Base-by-base conservation (phyloP, 92 coral and sea anemone species). In the Nematostella vectensis region DNA sequence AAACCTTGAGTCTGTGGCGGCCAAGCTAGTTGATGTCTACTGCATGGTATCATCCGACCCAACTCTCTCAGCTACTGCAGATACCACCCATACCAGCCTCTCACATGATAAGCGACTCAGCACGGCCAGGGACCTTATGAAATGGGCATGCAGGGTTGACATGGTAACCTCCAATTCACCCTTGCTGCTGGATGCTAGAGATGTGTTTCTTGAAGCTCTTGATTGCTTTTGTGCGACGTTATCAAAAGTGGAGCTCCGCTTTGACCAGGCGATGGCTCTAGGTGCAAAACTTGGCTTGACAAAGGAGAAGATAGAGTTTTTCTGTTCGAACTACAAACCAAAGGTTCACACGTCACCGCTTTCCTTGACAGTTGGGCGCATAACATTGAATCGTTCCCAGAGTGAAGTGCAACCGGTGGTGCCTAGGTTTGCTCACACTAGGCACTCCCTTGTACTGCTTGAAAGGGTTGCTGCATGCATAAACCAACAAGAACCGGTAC, bases 201-300 rank as follows among this genome's bases (percentile, higher is more conserved):
- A 89, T 65, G 82, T 85, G 8, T 89, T 89, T 54, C 80, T 76
- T 21, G 97, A 89, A 66, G 97, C 97, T 1, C 94, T 75, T 31
- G 97, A 89, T 63, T 89, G 97, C 45, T 89, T 89, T 60, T 74
- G 83, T 51, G 95, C 97, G 19, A 70, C 87, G 2, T 58, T 89
- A 48, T 59, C 95, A 43, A 85, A 89, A 27, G 56, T 51, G 11
- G 82, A 77, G 40, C 75, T 61, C 27, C 67, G 84, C 33, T 51
- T 59, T 26, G 49, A 69, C 24, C 61, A 83, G 39, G 91, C 78
- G 11, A 54, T 78, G 54, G 88, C 81, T n/a, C 62, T 91, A 17
- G 98, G 98, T 30, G 95, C 98, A 20, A 91, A 91, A 55, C 75
- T 91, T 31, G 89, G 94, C 25, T 55, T 91, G 69, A 78, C 75